phyloP scores from a whole-genome alignment of 2,113 vertebrate genomes.

The Atractosteus spatula region DNA sequence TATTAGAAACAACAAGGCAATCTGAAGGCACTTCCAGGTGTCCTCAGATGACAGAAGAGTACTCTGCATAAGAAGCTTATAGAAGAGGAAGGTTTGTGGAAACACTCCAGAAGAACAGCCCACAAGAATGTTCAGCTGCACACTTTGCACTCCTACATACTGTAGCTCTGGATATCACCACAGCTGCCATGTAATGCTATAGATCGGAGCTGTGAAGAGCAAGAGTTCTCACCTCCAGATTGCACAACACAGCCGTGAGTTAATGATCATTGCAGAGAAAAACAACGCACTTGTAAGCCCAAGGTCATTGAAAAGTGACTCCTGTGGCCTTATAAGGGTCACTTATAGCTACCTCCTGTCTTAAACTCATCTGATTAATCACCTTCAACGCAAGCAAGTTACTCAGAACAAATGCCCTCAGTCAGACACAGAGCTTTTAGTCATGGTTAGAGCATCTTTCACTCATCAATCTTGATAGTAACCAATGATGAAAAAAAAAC shows the following conservation, averaged over 20 bases:
- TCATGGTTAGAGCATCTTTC: neutral
- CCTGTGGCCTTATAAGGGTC: constrained; percentile 28
- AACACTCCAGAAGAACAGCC: neutral
- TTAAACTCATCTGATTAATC: neutral
- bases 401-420: neutral
- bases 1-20: too few relatives aligned
- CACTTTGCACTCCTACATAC: neutral
- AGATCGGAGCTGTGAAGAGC: neutral
- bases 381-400: neutral
- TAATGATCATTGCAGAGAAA: constrained; percentile 32
- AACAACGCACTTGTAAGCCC: constrained; percentile 8
- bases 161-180: neutral
- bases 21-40: too few relatives aligned
- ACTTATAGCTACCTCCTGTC: neutral
- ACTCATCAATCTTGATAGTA: too few relatives aligned
- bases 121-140: too few relatives aligned
- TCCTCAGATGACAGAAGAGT: neutral
- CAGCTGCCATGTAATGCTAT: constrained; percentile 30
- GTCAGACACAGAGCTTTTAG: neutral
- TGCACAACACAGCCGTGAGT: constrained; percentile 4
- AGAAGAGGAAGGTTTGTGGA: too few relatives aligned
- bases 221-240: neutral
- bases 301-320: constrained; percentile 30
- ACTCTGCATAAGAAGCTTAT: neutral
- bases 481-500: too few relatives aligned